A percentile compares a stretch with the other conserved stretches of the same genome.
Evolutionary conservation across 2,797 vertebrate species (phyloP).

Genomic region (Merluccius polli): DNA sequence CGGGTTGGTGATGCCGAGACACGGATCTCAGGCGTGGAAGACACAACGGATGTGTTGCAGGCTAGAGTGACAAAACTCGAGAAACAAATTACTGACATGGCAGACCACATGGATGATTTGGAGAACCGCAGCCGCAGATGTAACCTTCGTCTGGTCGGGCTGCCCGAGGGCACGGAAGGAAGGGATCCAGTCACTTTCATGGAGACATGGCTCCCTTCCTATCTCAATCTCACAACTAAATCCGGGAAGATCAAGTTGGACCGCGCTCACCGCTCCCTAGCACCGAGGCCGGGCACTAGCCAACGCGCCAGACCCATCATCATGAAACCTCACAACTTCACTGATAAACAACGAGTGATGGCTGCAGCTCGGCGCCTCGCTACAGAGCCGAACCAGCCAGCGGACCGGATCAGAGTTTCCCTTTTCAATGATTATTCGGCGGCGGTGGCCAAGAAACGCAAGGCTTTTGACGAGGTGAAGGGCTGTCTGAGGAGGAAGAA

Average conservation of each 20-base stretch:
- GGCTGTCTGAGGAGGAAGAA: too few species aligned
- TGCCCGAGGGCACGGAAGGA: slow-evolving; percentile 1
- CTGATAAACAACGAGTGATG: not conserved
- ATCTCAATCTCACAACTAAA: slow-evolving; percentile 6
- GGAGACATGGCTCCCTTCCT: not conserved
- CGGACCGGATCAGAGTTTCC: slow-evolving; percentile 1
- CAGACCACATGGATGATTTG: too few species aligned
- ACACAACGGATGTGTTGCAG: too few species aligned
- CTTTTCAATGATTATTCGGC: slow-evolving; percentile 18
- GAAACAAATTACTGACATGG: not conserved
- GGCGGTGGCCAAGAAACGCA: slow-evolving; percentile 10
- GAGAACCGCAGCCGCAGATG: not conserved
- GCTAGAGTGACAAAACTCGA: not conserved
- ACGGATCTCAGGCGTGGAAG: too few species aligned
- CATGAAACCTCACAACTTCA: slow-evolving; percentile 13
- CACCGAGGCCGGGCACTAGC: too few species aligned
- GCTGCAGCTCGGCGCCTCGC: not conserved
- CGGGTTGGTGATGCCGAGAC: too few species aligned
- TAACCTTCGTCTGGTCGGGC: not conserved
- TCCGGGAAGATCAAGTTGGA: not conserved
- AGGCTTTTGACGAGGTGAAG: slow-evolving; percentile 17
- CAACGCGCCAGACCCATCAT: slow-evolving; percentile 9
- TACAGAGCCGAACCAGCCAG: not conserved
- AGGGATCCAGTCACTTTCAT: not conserved
- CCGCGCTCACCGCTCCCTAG: too few species aligned